Conservation (phyloP, 2,888 invertebrate genomes). For the Clanis bilineata region DNA sequence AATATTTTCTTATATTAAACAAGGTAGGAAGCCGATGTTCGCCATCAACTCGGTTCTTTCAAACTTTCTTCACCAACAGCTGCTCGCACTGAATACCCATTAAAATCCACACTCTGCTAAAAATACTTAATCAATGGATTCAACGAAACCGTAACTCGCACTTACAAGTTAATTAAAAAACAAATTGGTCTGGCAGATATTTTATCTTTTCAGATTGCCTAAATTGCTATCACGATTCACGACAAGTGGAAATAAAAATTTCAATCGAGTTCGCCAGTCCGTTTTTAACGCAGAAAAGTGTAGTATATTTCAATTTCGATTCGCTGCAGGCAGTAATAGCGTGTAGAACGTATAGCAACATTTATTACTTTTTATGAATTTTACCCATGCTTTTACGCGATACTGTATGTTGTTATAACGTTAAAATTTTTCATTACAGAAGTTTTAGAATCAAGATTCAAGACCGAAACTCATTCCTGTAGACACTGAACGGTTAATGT, state of each 20-base stretch:
- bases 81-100: conserved; percentile 45
- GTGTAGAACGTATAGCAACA: not conserved
- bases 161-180: conserved; percentile 22
- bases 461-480: not conserved
- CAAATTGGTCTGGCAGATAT: conserved; percentile 19
- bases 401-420: not conserved
- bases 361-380: conserved; percentile 2
- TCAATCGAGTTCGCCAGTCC: not conserved
- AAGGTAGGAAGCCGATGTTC: conserved; percentile 33
- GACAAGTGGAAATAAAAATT: conserved; percentile 1
- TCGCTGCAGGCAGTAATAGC: conserved; percentile 9
- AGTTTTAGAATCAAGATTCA: not conserved
- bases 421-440: no score
- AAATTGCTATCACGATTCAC: conserved; percentile 3
- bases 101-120: conserved; percentile 49
- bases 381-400: not conserved
- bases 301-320: conserved; percentile 10
- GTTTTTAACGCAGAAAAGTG: not conserved
- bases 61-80: conserved; percentile 49
- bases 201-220: conserved; percentile 4
- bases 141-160: conserved; percentile 23
- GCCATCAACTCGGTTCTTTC: conserved; percentile 40
- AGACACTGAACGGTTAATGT: not conserved
- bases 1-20: conserved; percentile 50
- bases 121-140: conserved; percentile 36